Base-by-base conservation (phyloP, 2,888 invertebrate species). In the Pheosia tremula region DNA sequence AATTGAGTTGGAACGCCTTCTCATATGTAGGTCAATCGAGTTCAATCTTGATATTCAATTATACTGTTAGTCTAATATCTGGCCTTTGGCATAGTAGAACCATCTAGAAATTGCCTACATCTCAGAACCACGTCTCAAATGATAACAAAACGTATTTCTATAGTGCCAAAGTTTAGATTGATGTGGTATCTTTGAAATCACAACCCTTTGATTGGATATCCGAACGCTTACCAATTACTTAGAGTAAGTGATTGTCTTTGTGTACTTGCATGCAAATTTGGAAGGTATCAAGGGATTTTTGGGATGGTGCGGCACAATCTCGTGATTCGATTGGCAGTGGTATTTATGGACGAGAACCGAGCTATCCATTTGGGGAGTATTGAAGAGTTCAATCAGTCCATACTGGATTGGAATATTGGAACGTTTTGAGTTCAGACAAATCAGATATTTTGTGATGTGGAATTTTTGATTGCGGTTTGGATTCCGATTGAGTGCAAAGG, bases 181-280 rank as follows among this genome's bases (percentile, higher is more conserved):
- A 61, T 3, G 47, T 77, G 68, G 3, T 7, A 10, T 70, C 76
- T 79, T 79, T 83, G 84, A 84, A 81, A 82, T 81, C 80, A 78
- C 77, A 81, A 80, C 78, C 84, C 83, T 89, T 87, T 88, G 90
- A 91, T 91, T 90, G 85, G 88, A 84, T 86, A 84, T 81, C 84
- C 83, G 84, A 85, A 83, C 82, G 85, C 81, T 87, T 82, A 84
- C 87, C 90, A 91, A 91, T 92, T 91, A 91, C 90, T 91, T 89
- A 88, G 82, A 74, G 79, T 88, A 90, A 91, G 90, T 90, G 88
- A 90, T 91, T 91, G 90, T 90, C 85, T 88, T 24, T 87, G 81
- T 74, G 72, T 77, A 75, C 78, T 71, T 66, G 64, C 66, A 78
- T 81, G 81, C 75, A 80, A 80, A 82, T 81, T 81, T 80, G 64